Percentiles rank a stretch among this genome's conserved stretches.
phyloP scores from a whole-genome alignment of 2,888 invertebrate species.

The Drosophila subquinaria region DNA sequence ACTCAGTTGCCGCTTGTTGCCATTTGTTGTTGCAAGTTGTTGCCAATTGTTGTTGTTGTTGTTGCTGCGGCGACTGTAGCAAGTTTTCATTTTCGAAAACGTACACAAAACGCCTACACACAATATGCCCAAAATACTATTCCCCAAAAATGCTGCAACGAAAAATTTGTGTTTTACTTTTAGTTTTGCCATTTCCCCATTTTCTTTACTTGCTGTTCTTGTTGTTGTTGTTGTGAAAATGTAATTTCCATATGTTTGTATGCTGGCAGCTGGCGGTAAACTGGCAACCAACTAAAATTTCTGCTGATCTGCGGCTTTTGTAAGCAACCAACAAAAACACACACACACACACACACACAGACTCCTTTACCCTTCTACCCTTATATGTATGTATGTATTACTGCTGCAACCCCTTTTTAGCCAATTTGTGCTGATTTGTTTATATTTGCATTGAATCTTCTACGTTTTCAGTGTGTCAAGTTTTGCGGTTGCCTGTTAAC shows the following conservation, averaged over 20 bases:
- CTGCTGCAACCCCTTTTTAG: neutral
- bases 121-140: neutral
- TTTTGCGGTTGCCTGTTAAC: constrained; percentile 65
- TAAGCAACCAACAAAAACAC: constrained; percentile 20
- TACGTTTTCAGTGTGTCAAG: constrained; percentile 72
- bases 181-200: constrained; percentile 17
- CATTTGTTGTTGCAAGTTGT: constrained; percentile 5
- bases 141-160: constrained; percentile 64
- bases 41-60: constrained; percentile 12
- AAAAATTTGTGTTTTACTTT: constrained; percentile 30
- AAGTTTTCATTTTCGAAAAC: constrained; percentile 78
- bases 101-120: constrained; percentile 52
- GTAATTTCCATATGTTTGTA: constrained; percentile 74
- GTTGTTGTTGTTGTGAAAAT: constrained; percentile 51
- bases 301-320: constrained; percentile 72
- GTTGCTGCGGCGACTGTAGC: constrained; percentile 43
- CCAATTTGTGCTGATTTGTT: constrained; percentile 65
- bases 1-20: constrained; percentile 2
- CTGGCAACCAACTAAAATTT: constrained; percentile 57
- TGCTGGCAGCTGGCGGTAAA: constrained; percentile 42
- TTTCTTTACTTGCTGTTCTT: constrained; percentile 9
- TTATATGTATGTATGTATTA: too few relatives aligned
- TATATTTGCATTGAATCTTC: constrained; percentile 77
- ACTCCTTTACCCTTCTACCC: neutral
- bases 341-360: constrained; percentile 13